A percentile compares a stretch with the other conserved stretches of the same genome.
These are phyloP conservation scores for Betta splendens DNA, from an alignment of 2,797 vertebrate genomes.

Conservation along the genomic window DNA sequence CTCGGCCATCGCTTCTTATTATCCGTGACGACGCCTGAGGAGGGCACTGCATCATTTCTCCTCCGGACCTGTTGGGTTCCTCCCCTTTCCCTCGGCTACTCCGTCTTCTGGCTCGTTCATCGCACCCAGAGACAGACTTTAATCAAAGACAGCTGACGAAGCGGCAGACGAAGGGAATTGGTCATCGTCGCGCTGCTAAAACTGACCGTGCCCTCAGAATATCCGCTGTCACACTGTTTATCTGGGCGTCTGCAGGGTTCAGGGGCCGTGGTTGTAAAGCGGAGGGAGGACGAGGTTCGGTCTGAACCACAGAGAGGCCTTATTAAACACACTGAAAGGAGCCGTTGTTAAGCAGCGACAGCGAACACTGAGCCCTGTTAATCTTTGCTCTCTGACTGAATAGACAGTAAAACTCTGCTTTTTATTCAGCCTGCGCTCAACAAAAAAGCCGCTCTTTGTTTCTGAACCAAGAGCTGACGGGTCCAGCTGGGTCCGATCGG, in stretches of 20 bases:
- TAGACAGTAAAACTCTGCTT: constrained; percentile 28
- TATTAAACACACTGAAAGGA: constrained; percentile 39
- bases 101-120: background rate
- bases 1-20: background rate
- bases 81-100: constrained; percentile 8
- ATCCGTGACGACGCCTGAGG: background rate
- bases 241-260: constrained; percentile 29
- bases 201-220: constrained; percentile 8
- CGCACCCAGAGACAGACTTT: background rate
- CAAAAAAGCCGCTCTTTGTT: background rate
- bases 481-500: constrained; percentile 21
- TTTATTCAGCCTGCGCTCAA: background rate
- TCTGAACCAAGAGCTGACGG: background rate
- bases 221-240: constrained; percentile 15
- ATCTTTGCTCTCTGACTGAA: constrained; percentile 22
- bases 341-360: constrained; percentile 49
- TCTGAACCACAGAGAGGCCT: constrained; percentile 30
- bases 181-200: constrained; percentile 9
- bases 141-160: constrained; percentile 11
- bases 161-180: constrained; percentile 5
- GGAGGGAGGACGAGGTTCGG: constrained; percentile 5
- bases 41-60: background rate
- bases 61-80: background rate
- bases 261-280: constrained; percentile 4
- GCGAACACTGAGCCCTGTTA: constrained; percentile 42